Base-by-base conservation (phyloP, 2,797 vertebrate species). In the Gobionotothen gibberifrons region DNA sequence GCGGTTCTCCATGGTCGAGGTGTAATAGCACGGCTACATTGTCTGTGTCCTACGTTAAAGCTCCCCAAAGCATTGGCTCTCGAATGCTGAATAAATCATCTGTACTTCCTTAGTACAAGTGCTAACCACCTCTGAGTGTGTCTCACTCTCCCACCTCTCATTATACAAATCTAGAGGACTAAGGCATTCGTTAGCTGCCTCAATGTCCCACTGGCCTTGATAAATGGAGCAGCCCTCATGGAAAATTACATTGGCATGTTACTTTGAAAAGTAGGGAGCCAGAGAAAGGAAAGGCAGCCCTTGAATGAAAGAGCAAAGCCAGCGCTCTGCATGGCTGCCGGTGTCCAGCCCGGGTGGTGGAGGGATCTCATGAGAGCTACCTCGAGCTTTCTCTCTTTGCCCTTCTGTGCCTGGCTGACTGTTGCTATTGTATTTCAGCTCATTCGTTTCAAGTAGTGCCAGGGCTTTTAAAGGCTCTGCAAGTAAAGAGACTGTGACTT, bases 191-290 rank as follows among this genome's bases (percentile, higher is more conserved):
- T 88, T 89, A 84, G 90, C 86, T 84, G 82, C 87, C 83, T 89
- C 78, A 13, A 74, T 78, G 81, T 89, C 88, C 87, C 88, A 77
- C 76, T 82, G 78, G 88, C 90, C 89, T 88, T 93, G 90, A 93
- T 90, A 86, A 92, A 92, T 93, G 89, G 90, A 91, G 85, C 83
- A 81, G 84, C 90, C 90, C 85, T 90, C 87, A 89, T 83, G 87
- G 91, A 93, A 93, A 92, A 93, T 93, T 88, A 92, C 91, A 88
- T 87, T 85, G 87, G 87, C 87, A 68, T 83, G 89, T 87, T 85
- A 81, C 85, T 90, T 83, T 83, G 83, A 91, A 83, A 83, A 67
- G 51, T 65, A 7, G 56, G 73, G 70, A 26, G 69, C 32, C 32
- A 69, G 72, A 78, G 63, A 72, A 62, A 79, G 76, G 64, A 82